Base-by-base conservation (phyloP, 2,888 invertebrate genomes). In the Dynastes grantii region DNA sequence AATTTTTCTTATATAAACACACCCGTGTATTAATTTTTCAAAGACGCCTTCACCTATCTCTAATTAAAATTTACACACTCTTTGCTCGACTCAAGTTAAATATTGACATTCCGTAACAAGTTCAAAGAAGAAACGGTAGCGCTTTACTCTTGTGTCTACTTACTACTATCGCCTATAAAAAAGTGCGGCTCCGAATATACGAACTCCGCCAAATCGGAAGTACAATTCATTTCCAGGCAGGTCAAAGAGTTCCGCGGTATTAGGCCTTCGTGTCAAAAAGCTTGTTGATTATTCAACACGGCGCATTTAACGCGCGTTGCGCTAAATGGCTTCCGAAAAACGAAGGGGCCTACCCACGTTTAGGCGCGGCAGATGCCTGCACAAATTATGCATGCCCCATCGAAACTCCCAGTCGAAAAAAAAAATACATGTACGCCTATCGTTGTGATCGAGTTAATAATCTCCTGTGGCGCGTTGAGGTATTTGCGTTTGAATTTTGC, bases 281-380 rank as follows among this genome's bases (percentile, higher is more conserved):
- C 68, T 29, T 27, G 68, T 68, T 68, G 68, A 68, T 68, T 68
- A 68, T 68, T 68, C 68, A 68, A 49, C 51, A 68, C 27, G 68
- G 51, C 11, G 27, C 27, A 68, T 68, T 51, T 68, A 68, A 68
- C 51, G 51, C 4, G 49, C 29, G 49, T 5, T 29, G 51, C 51
- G 68, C 27, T 68, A 68, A 68, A 68, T 29, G 68, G 27, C 29
- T 51, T 51, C n/a, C 11, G 16, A 68, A 49, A 68, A 51, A 9
- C 40, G 40, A 6, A 11, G 13, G 11, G 2, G 51, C 51, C 13
- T 3, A 13, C 67, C 5, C 9, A 5, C 49, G 49, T 27, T 27
- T 49, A 4, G 51, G 3, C 22, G 6, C 55, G 8, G 55, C 16
- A 55, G 8, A 8, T 55, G 6, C 9, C 13, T 51, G 5, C 29